Evolutionary conservation across 2,797 vertebrate genomes (phyloP).

Genomic region (Todus mexicanus): DNA sequence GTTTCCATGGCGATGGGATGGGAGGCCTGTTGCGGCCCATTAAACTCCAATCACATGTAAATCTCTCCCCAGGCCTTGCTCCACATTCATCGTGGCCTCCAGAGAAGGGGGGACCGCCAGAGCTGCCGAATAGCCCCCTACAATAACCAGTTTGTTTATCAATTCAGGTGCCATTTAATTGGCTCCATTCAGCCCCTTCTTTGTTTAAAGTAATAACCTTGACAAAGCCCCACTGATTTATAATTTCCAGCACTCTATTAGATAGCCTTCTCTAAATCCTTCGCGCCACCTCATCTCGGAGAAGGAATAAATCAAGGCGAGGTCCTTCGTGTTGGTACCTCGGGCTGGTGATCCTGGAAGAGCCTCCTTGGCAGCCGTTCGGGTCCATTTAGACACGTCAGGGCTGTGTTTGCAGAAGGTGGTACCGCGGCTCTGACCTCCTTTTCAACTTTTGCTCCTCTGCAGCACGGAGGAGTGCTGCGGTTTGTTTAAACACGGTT

Average conservation of each 20-base stretch:
- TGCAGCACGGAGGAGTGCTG: fast-evolving
- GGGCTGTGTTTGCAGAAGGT: neutral
- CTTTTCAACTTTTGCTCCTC: neutral
- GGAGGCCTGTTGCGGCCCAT: conserved; percentile 82
- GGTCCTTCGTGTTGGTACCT: neutral
- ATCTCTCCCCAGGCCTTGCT: conserved; percentile 77
- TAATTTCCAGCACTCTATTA: conserved; percentile 83
- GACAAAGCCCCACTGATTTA: conserved; percentile 88
- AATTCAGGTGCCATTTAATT: conserved; percentile 92
- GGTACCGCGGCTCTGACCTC: neutral
- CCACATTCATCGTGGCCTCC: conserved; percentile 62
- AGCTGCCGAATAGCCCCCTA: conserved; percentile 70
- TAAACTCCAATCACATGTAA: conserved; percentile 95
- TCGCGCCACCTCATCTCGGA: neutral
- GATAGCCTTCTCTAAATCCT: conserved; percentile 39
- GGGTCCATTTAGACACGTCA: neutral
- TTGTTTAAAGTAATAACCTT: conserved; percentile 88
- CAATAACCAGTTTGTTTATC: conserved; percentile 95
- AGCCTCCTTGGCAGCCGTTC: neutral
- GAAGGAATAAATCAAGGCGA: conserved; percentile 10
- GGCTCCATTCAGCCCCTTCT: conserved; percentile 81
- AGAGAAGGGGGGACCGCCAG: conserved; percentile 57
- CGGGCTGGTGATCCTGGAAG: neutral
- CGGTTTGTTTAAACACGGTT: neutral
- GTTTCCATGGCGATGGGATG: conserved; percentile 82